These are phyloP conservation scores for Artibeus jamaicensis DNA, from an alignment of 2,797 vertebrate species.

Conservation along the genomic window DNA sequence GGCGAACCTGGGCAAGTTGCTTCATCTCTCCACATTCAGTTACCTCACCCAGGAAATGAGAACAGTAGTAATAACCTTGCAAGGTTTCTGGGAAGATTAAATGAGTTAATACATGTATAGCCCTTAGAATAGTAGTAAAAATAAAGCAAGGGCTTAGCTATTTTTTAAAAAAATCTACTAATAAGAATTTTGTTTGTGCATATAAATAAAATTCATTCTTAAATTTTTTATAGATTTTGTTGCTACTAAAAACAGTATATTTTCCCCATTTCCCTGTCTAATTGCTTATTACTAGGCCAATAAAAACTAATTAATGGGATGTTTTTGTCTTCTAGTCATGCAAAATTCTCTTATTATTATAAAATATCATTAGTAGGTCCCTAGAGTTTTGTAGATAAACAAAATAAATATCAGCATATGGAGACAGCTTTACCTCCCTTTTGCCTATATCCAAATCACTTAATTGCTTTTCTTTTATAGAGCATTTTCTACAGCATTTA, in stretches of 20 bases:
- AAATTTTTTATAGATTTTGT: background rate
- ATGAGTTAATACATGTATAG: background rate
- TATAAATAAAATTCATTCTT: background rate
- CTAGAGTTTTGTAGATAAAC: background rate
- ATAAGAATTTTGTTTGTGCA: background rate
- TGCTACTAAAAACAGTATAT: background rate
- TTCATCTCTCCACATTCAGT: background rate
- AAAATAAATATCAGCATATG: background rate
- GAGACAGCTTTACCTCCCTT: background rate
- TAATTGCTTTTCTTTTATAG: background rate
- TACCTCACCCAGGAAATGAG: background rate
- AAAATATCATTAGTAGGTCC: background rate
- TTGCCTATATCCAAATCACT: background rate
- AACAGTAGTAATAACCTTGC: background rate
- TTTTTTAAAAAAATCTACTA: background rate
- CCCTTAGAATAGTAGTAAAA: background rate
- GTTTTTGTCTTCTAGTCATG: slow-evolving; percentile 3
- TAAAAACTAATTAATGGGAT: background rate
- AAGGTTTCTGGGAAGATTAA: background rate
- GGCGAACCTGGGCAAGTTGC: background rate
- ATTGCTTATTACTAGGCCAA: background rate
- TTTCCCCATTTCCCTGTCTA: background rate
- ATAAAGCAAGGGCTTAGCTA: background rate
- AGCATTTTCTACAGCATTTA: background rate
- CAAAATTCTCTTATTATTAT: background rate